Conservation (phyloP, 2,113 vertebrate species). For the Hucho hucho region DNA sequence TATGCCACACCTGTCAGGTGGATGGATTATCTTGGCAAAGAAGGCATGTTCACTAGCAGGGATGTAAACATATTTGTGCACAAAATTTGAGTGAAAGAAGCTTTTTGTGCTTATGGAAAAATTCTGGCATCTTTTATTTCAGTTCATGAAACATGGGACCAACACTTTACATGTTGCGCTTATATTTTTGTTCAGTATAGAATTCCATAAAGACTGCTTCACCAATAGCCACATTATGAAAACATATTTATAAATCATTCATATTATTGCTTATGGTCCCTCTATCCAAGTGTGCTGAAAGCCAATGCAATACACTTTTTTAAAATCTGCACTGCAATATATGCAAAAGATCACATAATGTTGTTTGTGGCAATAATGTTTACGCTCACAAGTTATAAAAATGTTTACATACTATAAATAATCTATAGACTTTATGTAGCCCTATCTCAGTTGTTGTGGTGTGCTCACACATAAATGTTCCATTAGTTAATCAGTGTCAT, state of each 20-base stretch:
- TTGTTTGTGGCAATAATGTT: conserved; percentile 75
- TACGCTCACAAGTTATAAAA: conserved; percentile 61
- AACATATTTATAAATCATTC: conserved; percentile 48
- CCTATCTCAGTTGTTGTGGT: conserved; percentile 47
- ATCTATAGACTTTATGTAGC: conserved; percentile 30
- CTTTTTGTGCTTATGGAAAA: too few species aligned
- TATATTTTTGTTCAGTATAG: background rate
- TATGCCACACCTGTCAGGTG: too few species aligned
- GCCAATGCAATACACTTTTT: conserved; percentile 66
- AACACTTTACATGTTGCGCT: too few species aligned
- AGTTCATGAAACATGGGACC: too few species aligned
- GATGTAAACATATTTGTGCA: too few species aligned
- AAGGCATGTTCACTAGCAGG: too few species aligned
- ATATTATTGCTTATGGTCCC: conserved; percentile 54
- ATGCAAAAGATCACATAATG: conserved; percentile 73
- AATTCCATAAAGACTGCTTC: conserved; percentile 33
- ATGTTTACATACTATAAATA: conserved; percentile 38
- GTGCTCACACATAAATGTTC: conserved; percentile 18
- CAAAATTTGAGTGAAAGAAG: too few species aligned
- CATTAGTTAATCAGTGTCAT: conserved; percentile 43
- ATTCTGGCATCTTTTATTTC: too few species aligned
- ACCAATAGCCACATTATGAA: conserved; percentile 28
- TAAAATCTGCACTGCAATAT: conserved; percentile 66
- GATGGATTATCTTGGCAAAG: too few species aligned
- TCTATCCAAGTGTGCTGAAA: conserved; percentile 70